Conservation (phyloP, 2,113 vertebrate genomes). For the Lamprotornis superbus region DNA sequence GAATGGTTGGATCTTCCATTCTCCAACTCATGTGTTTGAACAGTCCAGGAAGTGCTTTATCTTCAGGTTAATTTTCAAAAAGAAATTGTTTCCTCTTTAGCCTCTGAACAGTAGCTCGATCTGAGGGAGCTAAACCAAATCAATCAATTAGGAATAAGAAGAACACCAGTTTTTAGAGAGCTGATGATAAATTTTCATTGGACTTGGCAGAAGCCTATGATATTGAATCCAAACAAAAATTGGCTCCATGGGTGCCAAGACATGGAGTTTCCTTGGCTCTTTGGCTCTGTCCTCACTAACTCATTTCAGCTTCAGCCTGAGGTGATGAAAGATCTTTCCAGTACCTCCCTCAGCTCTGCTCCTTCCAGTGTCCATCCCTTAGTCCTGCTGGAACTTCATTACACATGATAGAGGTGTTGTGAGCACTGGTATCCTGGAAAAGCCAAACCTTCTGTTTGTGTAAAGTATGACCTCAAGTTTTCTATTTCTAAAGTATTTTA, state of each 20-base stretch:
- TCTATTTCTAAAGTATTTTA: background rate
- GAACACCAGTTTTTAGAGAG: background rate
- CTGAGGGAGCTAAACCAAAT: background rate
- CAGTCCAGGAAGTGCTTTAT: background rate
- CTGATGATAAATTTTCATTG: background rate
- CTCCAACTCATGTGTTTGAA: background rate
- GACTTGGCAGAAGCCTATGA: background rate
- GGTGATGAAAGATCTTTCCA: background rate
- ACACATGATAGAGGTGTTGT: accelerated
- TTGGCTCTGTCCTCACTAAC: background rate
- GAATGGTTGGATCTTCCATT: accelerated
- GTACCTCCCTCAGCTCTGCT: background rate
- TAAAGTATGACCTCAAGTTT: background rate
- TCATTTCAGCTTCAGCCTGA: background rate
- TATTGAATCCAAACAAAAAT: background rate
- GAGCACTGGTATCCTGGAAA: background rate
- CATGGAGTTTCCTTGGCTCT: background rate
- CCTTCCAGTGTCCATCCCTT: background rate
- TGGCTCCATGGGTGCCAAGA: background rate
- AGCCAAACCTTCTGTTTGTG: background rate
- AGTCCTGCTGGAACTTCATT: background rate
- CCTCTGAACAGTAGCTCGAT: background rate
- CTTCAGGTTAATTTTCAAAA: background rate
- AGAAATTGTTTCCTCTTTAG: background rate
- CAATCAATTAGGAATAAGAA: background rate